Evolutionary conservation across 2,113 vertebrate genomes (phyloP).

Genomic region (Fukomys damarensis): DNA sequence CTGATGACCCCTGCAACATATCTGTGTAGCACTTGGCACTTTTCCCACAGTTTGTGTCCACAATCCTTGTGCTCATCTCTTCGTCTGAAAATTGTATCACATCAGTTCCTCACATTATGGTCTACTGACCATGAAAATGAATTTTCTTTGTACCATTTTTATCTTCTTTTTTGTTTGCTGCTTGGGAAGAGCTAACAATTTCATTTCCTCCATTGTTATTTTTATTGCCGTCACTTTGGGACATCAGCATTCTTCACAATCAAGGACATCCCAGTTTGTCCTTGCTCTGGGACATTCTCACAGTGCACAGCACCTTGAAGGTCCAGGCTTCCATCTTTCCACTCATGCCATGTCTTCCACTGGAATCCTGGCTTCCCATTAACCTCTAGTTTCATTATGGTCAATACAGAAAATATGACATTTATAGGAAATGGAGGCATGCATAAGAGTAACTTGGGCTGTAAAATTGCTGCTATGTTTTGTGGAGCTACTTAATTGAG

Average conservation of each 20-base stretch:
- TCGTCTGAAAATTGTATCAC: rapidly evolving
- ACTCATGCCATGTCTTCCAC: background rate
- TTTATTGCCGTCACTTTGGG: background rate
- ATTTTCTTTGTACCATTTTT: too few species aligned
- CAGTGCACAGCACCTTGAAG: background rate
- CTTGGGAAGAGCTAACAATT: background rate
- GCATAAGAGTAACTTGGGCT: background rate
- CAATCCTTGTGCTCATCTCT: rapidly evolving
- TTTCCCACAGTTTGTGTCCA: background rate
- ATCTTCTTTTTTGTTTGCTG: background rate
- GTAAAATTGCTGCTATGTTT: background rate
- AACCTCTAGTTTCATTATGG: background rate
- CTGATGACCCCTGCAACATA: rapidly evolving
- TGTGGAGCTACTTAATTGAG: background rate
- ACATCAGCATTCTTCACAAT: background rate
- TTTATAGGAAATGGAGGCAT: background rate
- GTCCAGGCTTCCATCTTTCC: background rate
- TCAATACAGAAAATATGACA: background rate
- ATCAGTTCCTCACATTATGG: rapidly evolving
- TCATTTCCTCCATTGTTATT: background rate
- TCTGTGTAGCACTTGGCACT: background rate
- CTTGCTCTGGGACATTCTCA: too few species aligned
- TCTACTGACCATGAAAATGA: rapidly evolving
- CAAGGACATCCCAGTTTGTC: rapidly evolving
- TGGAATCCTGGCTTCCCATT: background rate